Base-by-base conservation (phyloP, 2,888 invertebrate genomes). In the Deilephila porcellus region DNA sequence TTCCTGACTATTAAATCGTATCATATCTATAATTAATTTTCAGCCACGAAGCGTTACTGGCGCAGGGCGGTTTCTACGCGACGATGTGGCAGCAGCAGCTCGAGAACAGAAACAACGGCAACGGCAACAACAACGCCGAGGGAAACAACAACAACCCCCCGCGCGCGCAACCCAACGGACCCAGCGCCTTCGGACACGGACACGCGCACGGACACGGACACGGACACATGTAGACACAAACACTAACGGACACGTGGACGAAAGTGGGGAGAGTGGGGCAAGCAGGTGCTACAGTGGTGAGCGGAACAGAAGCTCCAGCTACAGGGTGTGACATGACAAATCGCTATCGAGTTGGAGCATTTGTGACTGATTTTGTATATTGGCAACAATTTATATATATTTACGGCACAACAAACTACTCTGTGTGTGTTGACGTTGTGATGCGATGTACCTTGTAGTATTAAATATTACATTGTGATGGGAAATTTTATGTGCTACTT, bases 71-170 rank as follows among this genome's bases (percentile, higher is more conserved):
- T 4, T 91, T 97, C 71, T 99, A 99, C 92, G 96, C 97, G 0
- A 95, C 96, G 37, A 99, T 99, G 99, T 99, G 99, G 99, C 96
- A 97, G 80, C 97, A 98, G 80, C 99, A 99, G 84, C 90, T 97
- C 11, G 96, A 97, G 82, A 96, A 93, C 73, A 90, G 95, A 74
- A 92, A 91, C 75, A 90, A 89, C 29, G 83, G 80, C 70, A 83
- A 78, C 67, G 85, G 84, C 74, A 82, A 83, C 64, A 80, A 78
- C 71, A 78, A 75, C 72, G 77, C 74, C 2, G 82, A 80, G 63
- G 78, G 70, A n/a, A 76, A 80, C 72, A 80, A 85, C 78, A 81
- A 85, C 78, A 81, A 84, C 75, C 74, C 80, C 45, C 52, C 74
- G 76, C 73, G 78, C 52, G 70, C 79, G 52, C 73, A 71, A 20